Conservation (phyloP, 2,113 vertebrate species). For the Hydrolagus affinis region DNA sequence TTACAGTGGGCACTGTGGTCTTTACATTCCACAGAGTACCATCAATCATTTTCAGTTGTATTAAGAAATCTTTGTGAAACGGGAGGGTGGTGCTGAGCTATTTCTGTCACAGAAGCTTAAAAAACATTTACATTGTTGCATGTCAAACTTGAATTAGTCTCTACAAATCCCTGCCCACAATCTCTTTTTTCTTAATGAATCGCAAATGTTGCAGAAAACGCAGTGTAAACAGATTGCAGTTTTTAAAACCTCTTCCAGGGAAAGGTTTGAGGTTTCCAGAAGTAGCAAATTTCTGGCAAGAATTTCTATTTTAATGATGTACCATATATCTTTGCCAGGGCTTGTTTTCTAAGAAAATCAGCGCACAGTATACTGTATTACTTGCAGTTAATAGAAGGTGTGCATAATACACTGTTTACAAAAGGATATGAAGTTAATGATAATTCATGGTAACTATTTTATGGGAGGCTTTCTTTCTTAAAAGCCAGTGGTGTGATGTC, state of each 20-base stretch:
- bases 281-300: not conserved
- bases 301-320: not conserved
- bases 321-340: not conserved
- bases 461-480: not conserved
- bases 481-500: too few relatives aligned
- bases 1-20: not conserved
- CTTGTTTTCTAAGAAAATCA: not conserved
- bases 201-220: not conserved
- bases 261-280: not conserved
- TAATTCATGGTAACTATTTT: not conserved
- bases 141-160: not conserved
- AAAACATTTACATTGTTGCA: not conserved
- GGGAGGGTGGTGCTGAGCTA: not conserved
- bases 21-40: not conserved
- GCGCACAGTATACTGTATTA: not conserved
- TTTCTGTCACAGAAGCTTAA: not conserved
- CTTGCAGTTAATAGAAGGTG: not conserved
- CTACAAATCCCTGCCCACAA: too few relatives aligned
- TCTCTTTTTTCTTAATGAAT: not conserved
- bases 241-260: not conserved
- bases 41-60: not conserved
- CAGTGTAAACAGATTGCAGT: not conserved
- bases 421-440: not conserved
- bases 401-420: not conserved
- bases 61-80: not conserved